phyloP scores from a whole-genome alignment of 2,113 vertebrate genomes.

The Cochlearius cochlearius region DNA sequence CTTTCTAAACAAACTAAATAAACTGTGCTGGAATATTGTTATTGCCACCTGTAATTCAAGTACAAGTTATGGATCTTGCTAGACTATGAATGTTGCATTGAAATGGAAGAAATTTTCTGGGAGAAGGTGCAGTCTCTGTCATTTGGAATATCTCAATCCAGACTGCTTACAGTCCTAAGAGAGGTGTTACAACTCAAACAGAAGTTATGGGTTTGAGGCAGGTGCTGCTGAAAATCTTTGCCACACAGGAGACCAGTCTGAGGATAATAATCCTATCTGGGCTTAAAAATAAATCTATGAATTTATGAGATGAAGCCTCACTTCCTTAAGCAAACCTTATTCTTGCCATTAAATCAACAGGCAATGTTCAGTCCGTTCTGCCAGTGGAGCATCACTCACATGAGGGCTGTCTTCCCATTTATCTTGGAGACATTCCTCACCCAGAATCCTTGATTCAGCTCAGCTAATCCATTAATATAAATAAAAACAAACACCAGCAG shows the following conservation, averaged over 20 bases:
- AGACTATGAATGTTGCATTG: background rate
- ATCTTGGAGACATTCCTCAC: background rate
- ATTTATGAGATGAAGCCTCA: background rate
- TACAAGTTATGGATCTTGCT: background rate
- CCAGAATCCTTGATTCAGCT: background rate
- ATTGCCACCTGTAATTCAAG: background rate
- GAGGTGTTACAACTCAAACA: background rate
- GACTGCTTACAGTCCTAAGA: background rate
- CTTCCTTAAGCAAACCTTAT: background rate
- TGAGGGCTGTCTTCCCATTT: background rate
- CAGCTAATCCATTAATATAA: background rate
- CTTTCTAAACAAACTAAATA: background rate
- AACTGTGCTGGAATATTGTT: background rate
- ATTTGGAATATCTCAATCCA: background rate
- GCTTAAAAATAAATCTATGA: background rate
- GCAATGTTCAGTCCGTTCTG: background rate
- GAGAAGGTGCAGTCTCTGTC: background rate
- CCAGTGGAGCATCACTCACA: background rate
- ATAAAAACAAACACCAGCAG: conserved; percentile 7
- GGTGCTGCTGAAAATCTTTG: background rate
- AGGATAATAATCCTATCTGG: background rate
- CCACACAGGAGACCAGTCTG: background rate
- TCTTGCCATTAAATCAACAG: background rate
- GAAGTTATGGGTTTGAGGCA: background rate
- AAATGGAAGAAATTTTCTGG: background rate